Evolutionary conservation across 2,113 vertebrate species (phyloP), one percentile per base, ranked within the genome.

Genomic region (Sakesphorus luctuosus): DNA sequence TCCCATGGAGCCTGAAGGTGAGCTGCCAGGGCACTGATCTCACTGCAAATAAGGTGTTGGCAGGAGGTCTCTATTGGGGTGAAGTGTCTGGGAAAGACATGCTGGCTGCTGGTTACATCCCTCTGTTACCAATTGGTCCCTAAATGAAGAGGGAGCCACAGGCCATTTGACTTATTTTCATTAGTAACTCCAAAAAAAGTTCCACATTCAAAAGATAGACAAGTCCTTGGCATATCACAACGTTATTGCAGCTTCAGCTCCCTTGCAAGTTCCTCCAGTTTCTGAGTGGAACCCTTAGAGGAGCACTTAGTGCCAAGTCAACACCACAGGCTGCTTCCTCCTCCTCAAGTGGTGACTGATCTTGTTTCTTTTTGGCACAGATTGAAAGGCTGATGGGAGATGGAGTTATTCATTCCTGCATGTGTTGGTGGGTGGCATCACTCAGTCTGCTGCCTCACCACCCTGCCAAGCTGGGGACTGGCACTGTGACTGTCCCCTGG

Each of bases 1-100:
- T 88, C 84, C 93, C 80, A 40, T 56, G 61, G 83, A 91, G 49
- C 83, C 69, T 33, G 61, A 61, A 89, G 74, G 66, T 90, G 93
- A 95, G 8, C 61, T 31, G 59, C 49, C 53, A 87, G 68, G 65
- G 19, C 77, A n/a, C 6, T 58, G 82, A 87, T 82, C 65, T 61
- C 65, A 20, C 68, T 43, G 89, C 84, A 92, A 90, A 94, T 52
- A 72, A 78, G 28, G 25, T 40, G 59, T 31, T 61, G 61, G 72
- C 46, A 74, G 79, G 79, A 90, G 74, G 71, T 31, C 35, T 87
- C 72, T 0, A 0, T 35, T 69, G 72, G 65, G 59, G 59, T 71
- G 36, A 62, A 53, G 65, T 33, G 50, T 28, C 65, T 78, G 36
- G 62, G 35, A 85, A 46, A 50, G 58, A 29, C 85, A 7, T 0